Conservation (phyloP, 2,888 invertebrate genomes). For the Bombylius major region DNA sequence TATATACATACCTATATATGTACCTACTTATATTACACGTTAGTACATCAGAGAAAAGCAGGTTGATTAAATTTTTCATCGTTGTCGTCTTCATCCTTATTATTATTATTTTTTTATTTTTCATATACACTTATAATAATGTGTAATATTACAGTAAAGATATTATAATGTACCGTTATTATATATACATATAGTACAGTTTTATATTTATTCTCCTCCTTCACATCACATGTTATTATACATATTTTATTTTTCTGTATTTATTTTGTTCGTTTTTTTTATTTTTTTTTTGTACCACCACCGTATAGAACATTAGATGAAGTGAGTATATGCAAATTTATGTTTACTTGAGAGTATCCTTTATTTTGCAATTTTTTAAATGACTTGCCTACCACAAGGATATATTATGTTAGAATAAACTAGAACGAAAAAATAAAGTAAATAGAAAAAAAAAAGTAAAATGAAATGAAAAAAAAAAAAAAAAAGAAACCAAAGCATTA, state of each 20-base stretch:
- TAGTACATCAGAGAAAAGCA: not conserved
- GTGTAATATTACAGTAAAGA: too few species aligned
- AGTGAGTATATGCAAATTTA: constrained; percentile 13
- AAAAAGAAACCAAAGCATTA: not conserved
- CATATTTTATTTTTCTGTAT: too few species aligned
- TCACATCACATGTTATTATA: too few species aligned
- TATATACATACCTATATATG: not conserved
- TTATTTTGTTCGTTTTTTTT: too few species aligned
- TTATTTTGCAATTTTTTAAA: constrained; percentile 16
- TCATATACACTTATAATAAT: too few species aligned
- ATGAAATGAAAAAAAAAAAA: not conserved
- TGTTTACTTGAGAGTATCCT: constrained; percentile 14
- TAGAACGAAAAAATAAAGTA: too few species aligned
- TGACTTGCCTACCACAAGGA: constrained; percentile 12
- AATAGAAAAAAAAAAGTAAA: too few species aligned
- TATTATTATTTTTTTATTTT: too few species aligned
- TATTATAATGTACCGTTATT: too few species aligned
- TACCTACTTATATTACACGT: not conserved
- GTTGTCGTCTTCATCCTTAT: constrained; percentile 3
- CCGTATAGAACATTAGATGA: not conserved
- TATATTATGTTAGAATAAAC: constrained; percentile 1
- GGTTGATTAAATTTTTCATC: constrained; percentile 15
- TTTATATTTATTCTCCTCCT: too few species aligned
- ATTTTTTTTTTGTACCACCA: too few species aligned
- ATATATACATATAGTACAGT: too few species aligned